Conservation (phyloP, 1,140 invertebrate genomes). For the Paracyclopina nana region DNA sequence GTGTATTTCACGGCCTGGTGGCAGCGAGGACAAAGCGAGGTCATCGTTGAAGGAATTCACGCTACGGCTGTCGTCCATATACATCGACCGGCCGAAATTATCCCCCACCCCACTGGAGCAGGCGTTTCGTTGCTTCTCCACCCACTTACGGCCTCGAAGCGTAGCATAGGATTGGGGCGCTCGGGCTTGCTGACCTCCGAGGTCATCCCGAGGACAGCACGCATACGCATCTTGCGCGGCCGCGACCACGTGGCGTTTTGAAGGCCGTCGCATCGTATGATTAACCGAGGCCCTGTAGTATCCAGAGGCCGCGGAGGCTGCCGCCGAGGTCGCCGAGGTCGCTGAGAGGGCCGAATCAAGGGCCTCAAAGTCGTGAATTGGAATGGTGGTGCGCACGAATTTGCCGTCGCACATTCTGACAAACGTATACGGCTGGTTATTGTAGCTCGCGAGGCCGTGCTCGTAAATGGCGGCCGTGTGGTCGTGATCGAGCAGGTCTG, state of each 20-base stretch:
- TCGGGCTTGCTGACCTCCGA: not conserved
- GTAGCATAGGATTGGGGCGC: conserved; percentile 12
- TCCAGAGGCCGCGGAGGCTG: not conserved
- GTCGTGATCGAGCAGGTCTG: conserved; percentile 5
- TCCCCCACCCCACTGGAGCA: too few species aligned
- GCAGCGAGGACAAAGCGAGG: too few species aligned
- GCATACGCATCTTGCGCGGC: not conserved
- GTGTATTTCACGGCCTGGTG: too few species aligned
- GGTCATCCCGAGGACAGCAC: not conserved
- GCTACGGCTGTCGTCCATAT: conserved; percentile 4
- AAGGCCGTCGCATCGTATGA: conserved; percentile 14
- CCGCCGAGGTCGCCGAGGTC: not conserved
- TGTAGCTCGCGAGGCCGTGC: not conserved
- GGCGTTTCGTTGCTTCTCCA: not conserved
- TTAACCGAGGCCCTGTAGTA: too few species aligned
- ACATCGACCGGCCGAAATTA: conserved; percentile 2
- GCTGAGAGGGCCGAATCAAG: not conserved
- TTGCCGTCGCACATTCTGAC: conserved; percentile 14
- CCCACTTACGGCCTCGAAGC: conserved; percentile 10
- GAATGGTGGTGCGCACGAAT: conserved; percentile 7
- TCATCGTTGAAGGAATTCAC: conserved; percentile 7
- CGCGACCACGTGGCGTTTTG: not conserved
- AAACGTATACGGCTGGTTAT: not conserved
- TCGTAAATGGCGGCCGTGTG: conserved; percentile 1
- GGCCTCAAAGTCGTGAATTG: not conserved